Base-by-base conservation (phyloP, 2,113 vertebrate species). In the Maccullochella peelii region DNA sequence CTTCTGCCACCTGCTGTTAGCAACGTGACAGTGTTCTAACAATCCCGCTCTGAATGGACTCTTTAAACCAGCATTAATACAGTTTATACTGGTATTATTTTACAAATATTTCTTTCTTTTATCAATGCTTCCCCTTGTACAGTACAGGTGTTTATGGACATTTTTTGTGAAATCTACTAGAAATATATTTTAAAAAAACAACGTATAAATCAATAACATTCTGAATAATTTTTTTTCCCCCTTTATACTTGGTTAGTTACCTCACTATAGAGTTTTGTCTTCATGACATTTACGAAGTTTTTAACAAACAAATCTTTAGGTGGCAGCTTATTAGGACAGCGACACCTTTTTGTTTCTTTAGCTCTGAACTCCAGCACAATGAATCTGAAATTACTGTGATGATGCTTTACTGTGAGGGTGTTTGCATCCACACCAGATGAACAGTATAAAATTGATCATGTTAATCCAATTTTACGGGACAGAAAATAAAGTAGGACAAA, bases 1-100 rank as follows among this genome's bases (percentile, higher is more conserved):
- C 90, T 95, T 90, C 94, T 95, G 95, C 95, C 95, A 94, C 91
- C 96, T 95, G 81, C 88, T 95, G 96, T 67, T 91, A 1, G 18
- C 8, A 54, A 79, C 10, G 8, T 18, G 52, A 79, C 14, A 88
- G 33, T 86, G 69, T 78, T 81, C 55, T 20, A 4, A 71, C 2
- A 38, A 33, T 8, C 47, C 52, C 11, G 18, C 40, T 36, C 33
- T 14, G 42, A 16, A 14, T 61, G 36, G 15, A 50, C 33, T 44
- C 20, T 47, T 11, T 6, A n/a, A 16, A 58, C 0, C 0, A 36
- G 14, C 8, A 14, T 5, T 14, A 38, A 40, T 36, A 18, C 33
- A 36, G 14, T 62, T 12, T 23, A 49, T 8, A 50, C 1, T 14
- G 0, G 49, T 33, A 33, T 36, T 8, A 42, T 44, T 71, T 71